Conservation (phyloP, 2,888 invertebrate species). For the Hypercompe scribonia region DNA sequence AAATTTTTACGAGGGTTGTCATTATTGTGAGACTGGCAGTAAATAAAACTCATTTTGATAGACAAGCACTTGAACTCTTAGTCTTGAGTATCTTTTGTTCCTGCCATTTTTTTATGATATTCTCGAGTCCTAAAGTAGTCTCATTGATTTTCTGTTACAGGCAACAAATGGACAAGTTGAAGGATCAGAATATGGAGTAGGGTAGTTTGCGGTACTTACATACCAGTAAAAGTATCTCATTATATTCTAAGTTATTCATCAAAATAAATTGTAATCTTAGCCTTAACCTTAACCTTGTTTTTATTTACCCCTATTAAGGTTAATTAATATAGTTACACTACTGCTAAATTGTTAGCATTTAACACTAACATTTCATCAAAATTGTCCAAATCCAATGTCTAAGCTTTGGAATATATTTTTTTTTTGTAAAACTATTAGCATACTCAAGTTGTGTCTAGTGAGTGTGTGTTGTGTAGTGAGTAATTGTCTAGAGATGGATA, state of each 20-base stretch:
- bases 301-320: background rate
- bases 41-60: too few relatives aligned
- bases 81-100: background rate
- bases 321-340: background rate
- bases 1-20: too few relatives aligned
- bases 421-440: too few relatives aligned
- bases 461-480: too few relatives aligned
- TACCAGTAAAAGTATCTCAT: background rate
- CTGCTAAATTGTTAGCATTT: background rate
- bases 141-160: constrained; percentile 78
- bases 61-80: background rate
- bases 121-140: background rate
- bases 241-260: background rate
- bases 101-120: too few relatives aligned
- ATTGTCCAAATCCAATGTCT: background rate
- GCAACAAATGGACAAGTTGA: constrained; percentile 89
- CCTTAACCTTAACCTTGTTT: background rate
- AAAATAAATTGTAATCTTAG: background rate
- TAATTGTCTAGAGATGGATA: too few relatives aligned
- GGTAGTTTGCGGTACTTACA: background rate
- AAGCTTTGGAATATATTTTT: too few relatives aligned
- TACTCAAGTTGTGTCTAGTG: too few relatives aligned
- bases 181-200: constrained; percentile 70
- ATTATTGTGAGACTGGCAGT: too few relatives aligned
- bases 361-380: background rate